Evolutionary conservation across 1,140 invertebrate species (phyloP).

Genomic region (Lepidurus apus): DNA sequence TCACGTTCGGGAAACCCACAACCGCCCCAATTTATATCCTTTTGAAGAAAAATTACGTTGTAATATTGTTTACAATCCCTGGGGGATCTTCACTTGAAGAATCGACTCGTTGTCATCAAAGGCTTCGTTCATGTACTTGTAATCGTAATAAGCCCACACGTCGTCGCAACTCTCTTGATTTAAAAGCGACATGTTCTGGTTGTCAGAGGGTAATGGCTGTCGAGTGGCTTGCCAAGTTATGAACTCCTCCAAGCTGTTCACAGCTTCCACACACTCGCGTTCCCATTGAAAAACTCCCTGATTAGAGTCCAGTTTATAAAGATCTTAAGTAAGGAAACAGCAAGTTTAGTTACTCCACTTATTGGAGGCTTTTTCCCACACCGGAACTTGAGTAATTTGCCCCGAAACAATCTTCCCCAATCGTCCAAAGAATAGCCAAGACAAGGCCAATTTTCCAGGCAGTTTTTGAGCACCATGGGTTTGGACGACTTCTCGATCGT

Average conservation of each 20-base stretch:
- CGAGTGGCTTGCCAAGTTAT: conserved; percentile 43
- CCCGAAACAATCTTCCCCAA: conserved; percentile 38
- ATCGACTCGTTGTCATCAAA: conserved; percentile 56
- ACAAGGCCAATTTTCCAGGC: conserved; percentile 24
- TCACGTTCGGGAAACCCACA: conserved; percentile 68
- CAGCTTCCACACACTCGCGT: conserved; percentile 52
- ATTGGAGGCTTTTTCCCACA: conserved; percentile 34
- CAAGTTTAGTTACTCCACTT: conserved; percentile 17
- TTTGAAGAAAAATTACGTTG: conserved; percentile 38
- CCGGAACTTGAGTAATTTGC: conserved; percentile 37
- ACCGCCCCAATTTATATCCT: conserved; percentile 64
- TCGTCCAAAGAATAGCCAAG: conserved; percentile 35
- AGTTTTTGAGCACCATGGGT: background rate
- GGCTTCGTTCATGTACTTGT: conserved; percentile 71
- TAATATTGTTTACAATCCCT: background rate
- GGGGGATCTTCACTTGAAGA: conserved; percentile 47
- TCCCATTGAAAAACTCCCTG: conserved; percentile 69
- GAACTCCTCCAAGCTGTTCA: conserved; percentile 59
- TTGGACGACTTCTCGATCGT: background rate
- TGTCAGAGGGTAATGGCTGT: conserved; percentile 40
- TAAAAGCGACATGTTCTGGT: conserved; percentile 35
- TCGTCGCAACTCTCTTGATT: conserved; percentile 34
- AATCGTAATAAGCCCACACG: conserved; percentile 75
- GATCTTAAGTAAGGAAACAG: background rate
- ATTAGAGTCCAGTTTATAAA: conserved; percentile 33